Base-by-base conservation (phyloP, 1,140 invertebrate species). In the Zaprionus camerounensis region DNA sequence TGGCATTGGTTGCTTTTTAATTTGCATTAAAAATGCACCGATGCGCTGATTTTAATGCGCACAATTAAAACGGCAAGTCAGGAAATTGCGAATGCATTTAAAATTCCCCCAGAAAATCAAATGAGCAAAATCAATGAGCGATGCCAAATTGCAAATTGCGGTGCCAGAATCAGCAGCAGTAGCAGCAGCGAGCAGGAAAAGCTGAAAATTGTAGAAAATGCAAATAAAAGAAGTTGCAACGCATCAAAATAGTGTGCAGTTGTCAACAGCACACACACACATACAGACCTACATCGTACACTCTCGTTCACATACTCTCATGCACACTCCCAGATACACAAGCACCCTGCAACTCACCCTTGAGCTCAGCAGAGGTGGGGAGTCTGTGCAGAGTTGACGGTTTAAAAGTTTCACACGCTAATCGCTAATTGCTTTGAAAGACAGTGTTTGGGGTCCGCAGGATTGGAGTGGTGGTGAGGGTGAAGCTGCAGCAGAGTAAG, bases 351-450 rank as follows among this genome's bases (percentile, higher is more conserved):
- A 34, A 28, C n/a, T 11, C 53, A n/a, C 5, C 31, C 24, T 71
- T 9, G 9, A 46, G 55, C 20, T 15, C 13, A 22, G 13, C 12
- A 44, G 56, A n/a, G 68, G 36, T 44, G 56, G 2, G 26, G 31
- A 55, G 56, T 13, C 20, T 44, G 31, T 62, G 80, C 64, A 70
- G 80, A 83, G 81, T 63, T 83, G 77, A 66, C 58, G 69, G 69
- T 57, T 63, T 73, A 73, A 87, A 88, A 87, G 84, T 88, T 84
- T 85, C 80, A 57, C 64, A 74, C 36, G 81, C 81, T 90, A 90
- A 90, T 82, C 85, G 81, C 78, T 90, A 90, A 90, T 90, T 91
- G 85, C 85, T 90, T 90, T 90, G 62, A 79, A 82, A 81, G 81
- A 82, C 79, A 75, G 70, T 70, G 65, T 68, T 57, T 49, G 31